phyloP scores from a whole-genome alignment of 64 coral and sea anemone genomes.

The Montipora cactus region DNA sequence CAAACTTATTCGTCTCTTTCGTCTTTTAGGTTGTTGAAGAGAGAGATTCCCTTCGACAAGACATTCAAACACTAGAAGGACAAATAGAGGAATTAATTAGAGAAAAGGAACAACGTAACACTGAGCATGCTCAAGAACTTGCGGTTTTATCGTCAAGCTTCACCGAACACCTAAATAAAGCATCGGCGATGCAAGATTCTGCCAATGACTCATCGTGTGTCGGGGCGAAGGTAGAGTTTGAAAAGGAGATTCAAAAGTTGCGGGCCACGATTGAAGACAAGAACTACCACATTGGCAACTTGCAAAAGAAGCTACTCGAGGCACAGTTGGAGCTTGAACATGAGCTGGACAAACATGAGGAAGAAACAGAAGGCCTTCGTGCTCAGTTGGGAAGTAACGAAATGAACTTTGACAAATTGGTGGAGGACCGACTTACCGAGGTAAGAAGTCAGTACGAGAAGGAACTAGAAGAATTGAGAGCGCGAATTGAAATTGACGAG shows the following conservation, averaged over 20 bases:
- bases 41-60: constrained; percentile 55
- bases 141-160: constrained; percentile 83
- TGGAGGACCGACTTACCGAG: constrained; percentile 57
- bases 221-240: constrained; percentile 61
- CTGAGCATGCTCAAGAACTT: constrained; percentile 86
- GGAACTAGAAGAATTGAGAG: constrained; percentile 75
- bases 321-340: constrained; percentile 88
- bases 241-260: constrained; percentile 86
- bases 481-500: constrained; percentile 64
- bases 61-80: constrained; percentile 52
- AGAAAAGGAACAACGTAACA: constrained; percentile 67
- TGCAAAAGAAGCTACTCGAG: constrained; percentile 90
- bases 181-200: constrained; percentile 30
- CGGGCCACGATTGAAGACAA: constrained; percentile 79
- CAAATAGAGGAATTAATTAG: constrained; percentile 67
- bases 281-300: constrained; percentile 86
- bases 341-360: constrained; percentile 87
- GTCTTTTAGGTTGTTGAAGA: constrained; percentile 64
- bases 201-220: constrained; percentile 31
- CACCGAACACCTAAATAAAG: constrained; percentile 71
- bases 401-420: constrained; percentile 48
- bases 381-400: constrained; percentile 56
- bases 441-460: constrained; percentile 77
- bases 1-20: background rate
- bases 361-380: constrained; percentile 78